These are phyloP conservation scores for Xylocampa areola DNA, from an alignment of 2,888 invertebrate genomes.

Conservation along the genomic window DNA sequence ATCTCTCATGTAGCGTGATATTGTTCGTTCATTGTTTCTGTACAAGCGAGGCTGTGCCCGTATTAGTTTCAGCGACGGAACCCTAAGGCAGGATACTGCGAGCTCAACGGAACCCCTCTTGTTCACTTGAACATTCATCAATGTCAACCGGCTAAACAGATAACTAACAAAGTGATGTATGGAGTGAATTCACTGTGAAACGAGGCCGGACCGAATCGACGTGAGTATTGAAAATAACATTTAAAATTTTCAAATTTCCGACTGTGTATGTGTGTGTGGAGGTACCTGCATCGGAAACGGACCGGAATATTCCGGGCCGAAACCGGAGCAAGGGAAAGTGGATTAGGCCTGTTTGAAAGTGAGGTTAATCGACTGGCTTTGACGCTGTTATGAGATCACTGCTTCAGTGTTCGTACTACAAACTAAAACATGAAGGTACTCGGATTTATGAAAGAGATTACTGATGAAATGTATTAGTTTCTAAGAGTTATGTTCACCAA, in stretches of 20 bases:
- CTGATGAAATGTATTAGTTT: neutral
- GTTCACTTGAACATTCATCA: constrained; percentile 79
- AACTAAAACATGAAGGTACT: neutral
- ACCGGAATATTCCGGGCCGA: constrained; percentile 8
- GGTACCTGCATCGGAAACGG: constrained; percentile 23
- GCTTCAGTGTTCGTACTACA: constrained; percentile 5
- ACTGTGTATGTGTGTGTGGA: constrained; percentile 12
- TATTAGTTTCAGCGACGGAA: constrained; percentile 65
- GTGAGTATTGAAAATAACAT: constrained; percentile 60
- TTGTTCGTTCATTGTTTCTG: constrained; percentile 66
- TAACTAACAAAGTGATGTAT: constrained; percentile 84
- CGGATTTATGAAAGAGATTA: neutral
- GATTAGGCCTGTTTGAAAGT: constrained; percentile 41
- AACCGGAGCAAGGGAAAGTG: constrained; percentile 28
- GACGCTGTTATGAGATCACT: constrained; percentile 36
- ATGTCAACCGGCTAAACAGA: constrained; percentile 80
- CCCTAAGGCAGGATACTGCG: constrained; percentile 59
- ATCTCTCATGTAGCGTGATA: constrained; percentile 54
- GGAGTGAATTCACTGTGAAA: constrained; percentile 77
- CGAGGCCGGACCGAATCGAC: constrained; percentile 64
- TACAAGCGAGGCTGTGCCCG: constrained; percentile 53
- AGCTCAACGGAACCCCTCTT: constrained; percentile 61
- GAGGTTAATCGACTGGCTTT: constrained; percentile 46
- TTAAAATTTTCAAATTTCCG: constrained; percentile 49
- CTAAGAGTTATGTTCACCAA: too few species aligned